These are phyloP conservation scores for Puntigrus tetrazona DNA, from an alignment of 2,113 vertebrate genomes.

Conservation along the genomic window DNA sequence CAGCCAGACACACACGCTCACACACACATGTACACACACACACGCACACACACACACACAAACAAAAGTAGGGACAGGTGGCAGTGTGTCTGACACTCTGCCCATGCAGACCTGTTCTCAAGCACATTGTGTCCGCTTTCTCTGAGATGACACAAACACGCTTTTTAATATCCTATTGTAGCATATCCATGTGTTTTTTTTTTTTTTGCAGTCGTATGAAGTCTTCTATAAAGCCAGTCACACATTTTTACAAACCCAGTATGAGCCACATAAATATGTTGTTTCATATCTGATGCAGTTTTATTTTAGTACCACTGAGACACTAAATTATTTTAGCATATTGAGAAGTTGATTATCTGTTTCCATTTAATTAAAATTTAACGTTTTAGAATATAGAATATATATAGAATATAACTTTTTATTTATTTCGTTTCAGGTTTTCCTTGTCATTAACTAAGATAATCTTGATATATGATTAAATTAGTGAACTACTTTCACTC, in stretches of 20 bases:
- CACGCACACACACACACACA: background rate
- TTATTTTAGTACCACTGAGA: background rate
- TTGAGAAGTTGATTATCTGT: no score
- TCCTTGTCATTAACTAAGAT: no score
- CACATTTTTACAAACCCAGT: background rate
- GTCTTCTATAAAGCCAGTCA: no score
- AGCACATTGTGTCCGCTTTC: background rate
- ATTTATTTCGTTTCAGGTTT: background rate
- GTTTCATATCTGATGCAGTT: background rate
- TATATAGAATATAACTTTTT: no score
- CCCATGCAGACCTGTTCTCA: background rate
- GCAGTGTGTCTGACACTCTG: background rate
- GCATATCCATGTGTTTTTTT: background rate
- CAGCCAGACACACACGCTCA: background rate
- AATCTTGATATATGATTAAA: no score
- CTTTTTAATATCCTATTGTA: background rate
- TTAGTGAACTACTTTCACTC: background rate
- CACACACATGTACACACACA: background rate
- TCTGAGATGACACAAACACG: background rate
- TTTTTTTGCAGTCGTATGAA: background rate
- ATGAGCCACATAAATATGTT: background rate
- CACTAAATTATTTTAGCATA: no score
- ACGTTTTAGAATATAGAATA: no score
- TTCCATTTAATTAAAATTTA: no score
- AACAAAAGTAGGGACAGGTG: conserved; percentile 5